Percentiles rank a stretch among this genome's conserved stretches.
phyloP scores from a whole-genome alignment of 2,888 invertebrate genomes.

The Orchesellides sinensis region DNA sequence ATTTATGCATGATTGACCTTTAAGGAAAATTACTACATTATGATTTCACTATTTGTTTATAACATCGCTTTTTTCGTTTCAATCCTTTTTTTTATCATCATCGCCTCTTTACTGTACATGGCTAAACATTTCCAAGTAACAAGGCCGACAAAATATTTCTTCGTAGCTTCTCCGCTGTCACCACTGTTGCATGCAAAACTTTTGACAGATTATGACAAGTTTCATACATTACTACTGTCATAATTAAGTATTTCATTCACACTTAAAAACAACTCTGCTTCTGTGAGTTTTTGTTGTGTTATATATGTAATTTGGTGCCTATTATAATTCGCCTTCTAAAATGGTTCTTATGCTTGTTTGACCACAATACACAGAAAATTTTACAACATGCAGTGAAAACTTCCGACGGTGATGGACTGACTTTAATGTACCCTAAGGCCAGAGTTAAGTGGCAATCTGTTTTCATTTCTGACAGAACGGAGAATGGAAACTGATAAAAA shows the following conservation, averaged over 20 bases:
- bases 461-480: slow-evolving; percentile 32
- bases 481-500: slow-evolving; percentile 8
- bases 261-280: background rate
- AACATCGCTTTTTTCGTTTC: background rate
- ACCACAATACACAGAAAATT: background rate
- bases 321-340: too few species aligned
- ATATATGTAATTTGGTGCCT: too few species aligned
- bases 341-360: background rate
- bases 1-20: slow-evolving; percentile 9
- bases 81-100: background rate
- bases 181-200: slow-evolving; percentile 31
- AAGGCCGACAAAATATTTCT: background rate
- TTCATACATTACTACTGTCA: slow-evolving; percentile 55
- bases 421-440: slow-evolving; percentile 33
- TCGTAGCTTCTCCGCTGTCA: background rate
- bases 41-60: slow-evolving; percentile 1
- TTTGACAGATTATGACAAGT: slow-evolving; percentile 62
- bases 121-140: too few species aligned
- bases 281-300: background rate
- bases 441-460: slow-evolving; percentile 39
- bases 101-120: background rate
- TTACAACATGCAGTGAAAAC: background rate
- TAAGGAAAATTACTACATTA: background rate
- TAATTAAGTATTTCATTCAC: slow-evolving; percentile 41
- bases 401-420: slow-evolving; percentile 15